Conservation (phyloP, 2,113 vertebrate species). For the Amblyornis subalaris region DNA sequence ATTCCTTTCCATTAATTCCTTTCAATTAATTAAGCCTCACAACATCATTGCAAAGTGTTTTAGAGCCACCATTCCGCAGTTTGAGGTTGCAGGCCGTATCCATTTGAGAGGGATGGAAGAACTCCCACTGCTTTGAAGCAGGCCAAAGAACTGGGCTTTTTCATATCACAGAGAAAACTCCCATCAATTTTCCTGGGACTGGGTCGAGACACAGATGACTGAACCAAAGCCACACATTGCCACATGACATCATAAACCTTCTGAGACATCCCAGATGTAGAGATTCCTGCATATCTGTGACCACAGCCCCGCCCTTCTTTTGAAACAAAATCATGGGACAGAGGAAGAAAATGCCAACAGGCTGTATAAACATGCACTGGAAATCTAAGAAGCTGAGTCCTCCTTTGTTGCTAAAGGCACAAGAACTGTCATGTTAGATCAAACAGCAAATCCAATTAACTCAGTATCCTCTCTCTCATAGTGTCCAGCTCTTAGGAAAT, state of each 20-base stretch:
- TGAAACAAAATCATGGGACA: neutral
- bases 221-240: neutral
- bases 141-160: neutral
- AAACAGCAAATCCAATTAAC: constrained; percentile 41
- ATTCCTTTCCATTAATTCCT: neutral
- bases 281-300: neutral
- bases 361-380: neutral
- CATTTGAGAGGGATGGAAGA: neutral
- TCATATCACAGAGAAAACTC: neutral
- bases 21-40: constrained; percentile 26
- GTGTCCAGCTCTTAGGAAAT: neutral
- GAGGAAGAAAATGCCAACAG: neutral
- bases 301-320: neutral
- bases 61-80: neutral
- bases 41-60: neutral
- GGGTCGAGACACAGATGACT: neutral
- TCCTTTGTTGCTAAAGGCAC: neutral
- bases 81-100: neutral
- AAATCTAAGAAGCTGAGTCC: constrained; percentile 23
- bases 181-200: neutral
- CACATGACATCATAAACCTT: neutral
- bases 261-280: neutral
- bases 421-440: constrained; percentile 2
- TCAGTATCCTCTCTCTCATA: neutral
- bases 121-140: neutral